These are phyloP conservation scores for Antheraea yamamai DNA, from an alignment of 2,888 invertebrate species.

Conservation along the genomic window DNA sequence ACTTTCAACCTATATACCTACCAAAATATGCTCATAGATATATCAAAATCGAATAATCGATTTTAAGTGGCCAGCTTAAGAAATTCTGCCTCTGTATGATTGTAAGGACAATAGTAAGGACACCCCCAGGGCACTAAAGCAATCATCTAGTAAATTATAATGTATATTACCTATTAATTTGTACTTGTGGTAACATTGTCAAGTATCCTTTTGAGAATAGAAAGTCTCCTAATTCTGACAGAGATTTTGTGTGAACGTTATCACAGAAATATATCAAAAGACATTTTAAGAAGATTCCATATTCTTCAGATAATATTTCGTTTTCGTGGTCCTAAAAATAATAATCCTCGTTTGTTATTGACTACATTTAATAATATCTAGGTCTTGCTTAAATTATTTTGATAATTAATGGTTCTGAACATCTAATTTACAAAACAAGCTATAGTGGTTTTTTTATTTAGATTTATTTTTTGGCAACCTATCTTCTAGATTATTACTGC, in stretches of 20 bases:
- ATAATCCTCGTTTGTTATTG: background rate
- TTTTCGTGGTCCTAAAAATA: constrained; percentile 59
- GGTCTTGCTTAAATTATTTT: background rate
- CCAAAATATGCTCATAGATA: too few species aligned
- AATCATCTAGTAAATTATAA: background rate
- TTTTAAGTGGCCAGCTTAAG: too few species aligned
- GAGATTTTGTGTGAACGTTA: constrained; percentile 37
- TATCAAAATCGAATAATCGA: too few species aligned
- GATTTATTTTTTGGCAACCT: too few species aligned
- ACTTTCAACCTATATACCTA: too few species aligned
- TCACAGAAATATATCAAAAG: constrained; percentile 58
- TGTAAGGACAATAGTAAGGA: too few species aligned
- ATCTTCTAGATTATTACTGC: too few species aligned
- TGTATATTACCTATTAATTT: constrained; percentile 56
- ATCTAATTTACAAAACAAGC: background rate
- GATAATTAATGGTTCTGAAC: background rate
- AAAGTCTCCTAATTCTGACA: constrained; percentile 63
- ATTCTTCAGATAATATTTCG: constrained; percentile 61
- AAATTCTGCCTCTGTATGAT: too few species aligned
- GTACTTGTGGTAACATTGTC: constrained; percentile 61
- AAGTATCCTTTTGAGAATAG: constrained; percentile 64
- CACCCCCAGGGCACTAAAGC: too few species aligned
- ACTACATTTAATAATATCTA: background rate
- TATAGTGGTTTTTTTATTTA: too few species aligned
- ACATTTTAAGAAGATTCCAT: constrained; percentile 61